phyloP scores from a whole-genome alignment of 2,888 invertebrate genomes.

The Panopea generosa region DNA sequence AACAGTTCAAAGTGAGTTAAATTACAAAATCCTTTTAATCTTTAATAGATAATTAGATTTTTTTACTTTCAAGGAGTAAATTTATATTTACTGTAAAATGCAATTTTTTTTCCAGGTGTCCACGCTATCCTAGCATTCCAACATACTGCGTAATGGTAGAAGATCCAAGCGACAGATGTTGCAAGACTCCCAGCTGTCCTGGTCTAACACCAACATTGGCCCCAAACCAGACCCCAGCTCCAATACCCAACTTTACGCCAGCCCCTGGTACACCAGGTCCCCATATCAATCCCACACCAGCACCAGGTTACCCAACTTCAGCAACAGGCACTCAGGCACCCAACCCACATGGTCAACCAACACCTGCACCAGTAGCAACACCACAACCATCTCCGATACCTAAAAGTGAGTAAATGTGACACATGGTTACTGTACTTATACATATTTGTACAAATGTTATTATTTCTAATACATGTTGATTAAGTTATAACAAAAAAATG shows the following conservation, averaged over 20 bases:
- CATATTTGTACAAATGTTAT: slow-evolving; percentile 27
- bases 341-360: slow-evolving; percentile 8
- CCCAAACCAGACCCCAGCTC: slow-evolving; percentile 59
- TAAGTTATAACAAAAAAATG: too few relatives aligned
- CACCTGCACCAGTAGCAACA: slow-evolving; percentile 45
- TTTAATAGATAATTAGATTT: too few relatives aligned
- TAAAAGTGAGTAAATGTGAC: too few relatives aligned
- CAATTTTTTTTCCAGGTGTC: slow-evolving; percentile 64
- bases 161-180: slow-evolving; percentile 69
- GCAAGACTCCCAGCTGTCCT: slow-evolving; percentile 65
- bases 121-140: slow-evolving; percentile 65
- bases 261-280: slow-evolving; percentile 29
- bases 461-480: too few relatives aligned
- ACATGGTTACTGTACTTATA: too few relatives aligned
- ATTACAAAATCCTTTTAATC: too few relatives aligned
- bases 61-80: too few relatives aligned
- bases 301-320: too few relatives aligned
- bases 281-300: slow-evolving; percentile 26
- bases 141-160: slow-evolving; percentile 67
- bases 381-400: slow-evolving; percentile 53
- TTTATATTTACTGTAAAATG: too few relatives aligned
- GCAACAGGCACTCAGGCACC: slow-evolving; percentile 39
- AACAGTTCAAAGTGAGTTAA: too few relatives aligned
- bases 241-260: slow-evolving; percentile 36
- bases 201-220: slow-evolving; percentile 58